Conservation (phyloP, 92 coral and sea anemone species). For the Palythoa grandiflora region DNA sequence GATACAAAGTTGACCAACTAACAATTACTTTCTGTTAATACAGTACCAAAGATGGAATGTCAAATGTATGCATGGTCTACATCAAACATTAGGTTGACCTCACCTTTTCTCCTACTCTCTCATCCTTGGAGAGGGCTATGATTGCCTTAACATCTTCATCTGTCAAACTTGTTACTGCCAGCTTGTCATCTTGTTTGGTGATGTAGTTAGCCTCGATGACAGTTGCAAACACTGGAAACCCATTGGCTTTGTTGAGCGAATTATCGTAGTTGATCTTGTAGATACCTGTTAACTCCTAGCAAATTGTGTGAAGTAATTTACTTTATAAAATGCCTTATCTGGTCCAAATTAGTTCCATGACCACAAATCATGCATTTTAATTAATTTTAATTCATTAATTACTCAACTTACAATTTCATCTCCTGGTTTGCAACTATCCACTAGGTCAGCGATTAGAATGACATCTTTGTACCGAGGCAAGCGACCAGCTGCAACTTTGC, state of each 20-base stretch:
- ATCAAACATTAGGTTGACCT: conserved; percentile 12
- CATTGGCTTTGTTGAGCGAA: conserved; percentile 91
- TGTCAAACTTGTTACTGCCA: conserved; percentile 97
- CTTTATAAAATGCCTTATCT: too few relatives aligned
- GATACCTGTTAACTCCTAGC: conserved; percentile 95
- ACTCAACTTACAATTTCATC: conserved; percentile 96
- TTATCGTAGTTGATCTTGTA: conserved; percentile 95
- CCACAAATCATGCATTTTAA: too few relatives aligned
- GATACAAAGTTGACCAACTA: too few relatives aligned
- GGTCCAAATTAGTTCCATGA: too few relatives aligned
- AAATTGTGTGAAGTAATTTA: neutral
- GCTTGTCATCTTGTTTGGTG: conserved; percentile 97
- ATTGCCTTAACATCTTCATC: conserved; percentile 98
- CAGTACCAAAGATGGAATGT: too few relatives aligned
- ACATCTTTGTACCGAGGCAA: conserved; percentile 98
- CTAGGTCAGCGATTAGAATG: conserved; percentile 90
- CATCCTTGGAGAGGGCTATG: conserved; percentile 87
- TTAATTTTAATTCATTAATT: too few relatives aligned
- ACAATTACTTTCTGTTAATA: too few relatives aligned
- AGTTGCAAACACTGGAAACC: conserved; percentile 99
- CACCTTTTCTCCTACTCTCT: conserved; percentile 95
- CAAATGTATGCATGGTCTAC: too few relatives aligned
- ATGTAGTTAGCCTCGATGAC: conserved; percentile 96
- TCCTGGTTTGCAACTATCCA: conserved; percentile 98
- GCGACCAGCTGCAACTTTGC: conserved; percentile 96